Evolutionary conservation across 2,888 invertebrate species (phyloP).

Genomic region (Opisthograptis luteolata): DNA sequence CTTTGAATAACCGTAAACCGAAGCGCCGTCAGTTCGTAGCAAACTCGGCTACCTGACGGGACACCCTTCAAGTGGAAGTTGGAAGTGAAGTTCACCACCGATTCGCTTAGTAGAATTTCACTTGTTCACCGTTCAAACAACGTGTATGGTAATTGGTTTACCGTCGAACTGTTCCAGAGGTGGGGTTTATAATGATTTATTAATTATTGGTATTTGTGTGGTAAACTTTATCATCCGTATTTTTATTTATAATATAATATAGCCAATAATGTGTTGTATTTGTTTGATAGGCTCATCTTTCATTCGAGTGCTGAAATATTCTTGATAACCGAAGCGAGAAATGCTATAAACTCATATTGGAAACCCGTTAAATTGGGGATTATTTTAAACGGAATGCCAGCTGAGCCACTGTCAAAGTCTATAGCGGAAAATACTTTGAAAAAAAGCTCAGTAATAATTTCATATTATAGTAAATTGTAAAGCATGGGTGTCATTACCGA

Average conservation of each 20-base stretch:
- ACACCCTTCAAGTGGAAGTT: constrained; percentile 48
- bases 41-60: constrained; percentile 48
- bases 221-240: background rate
- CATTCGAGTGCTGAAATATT: too few species aligned
- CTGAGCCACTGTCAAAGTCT: too few species aligned
- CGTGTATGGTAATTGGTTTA: constrained; percentile 39
- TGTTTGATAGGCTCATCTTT: too few species aligned
- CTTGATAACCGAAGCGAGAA: too few species aligned
- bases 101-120: constrained; percentile 46
- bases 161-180: constrained; percentile 8
- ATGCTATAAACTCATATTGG: too few species aligned
- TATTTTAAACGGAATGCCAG: too few species aligned
- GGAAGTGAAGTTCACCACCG: constrained; percentile 39
- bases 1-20: constrained; percentile 50
- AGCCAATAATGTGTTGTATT: too few species aligned
- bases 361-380: too few species aligned
- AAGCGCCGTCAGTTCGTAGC: constrained; percentile 39
- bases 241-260: too few species aligned
- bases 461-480: background rate
- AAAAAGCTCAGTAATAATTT: too few species aligned
- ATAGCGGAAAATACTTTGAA: too few species aligned
- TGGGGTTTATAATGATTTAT: background rate
- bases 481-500: constrained; percentile 17
- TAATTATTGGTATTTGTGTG: background rate
- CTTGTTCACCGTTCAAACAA: constrained; percentile 31